phyloP scores from a whole-genome alignment of 2,888 invertebrate species.

The Drosophila kambysellisi region DNA sequence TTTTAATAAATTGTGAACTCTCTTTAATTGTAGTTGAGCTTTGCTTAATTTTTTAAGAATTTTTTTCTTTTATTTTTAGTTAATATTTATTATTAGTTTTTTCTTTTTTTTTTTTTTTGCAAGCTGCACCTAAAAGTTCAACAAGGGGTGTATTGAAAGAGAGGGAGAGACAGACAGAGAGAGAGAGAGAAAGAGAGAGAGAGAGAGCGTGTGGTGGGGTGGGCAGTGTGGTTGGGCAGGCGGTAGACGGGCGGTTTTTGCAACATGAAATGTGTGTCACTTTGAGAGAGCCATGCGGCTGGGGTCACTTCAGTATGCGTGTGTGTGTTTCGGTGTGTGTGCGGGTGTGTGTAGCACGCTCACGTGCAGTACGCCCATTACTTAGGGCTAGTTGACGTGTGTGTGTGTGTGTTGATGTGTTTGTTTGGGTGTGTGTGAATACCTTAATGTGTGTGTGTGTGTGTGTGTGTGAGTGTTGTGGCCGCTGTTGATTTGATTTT shows the following conservation, averaged over 20 bases:
- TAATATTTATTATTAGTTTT: constrained; percentile 27
- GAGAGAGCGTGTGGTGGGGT: constrained; percentile 4
- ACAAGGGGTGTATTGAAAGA: constrained; percentile 45
- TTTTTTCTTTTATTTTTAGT: constrained; percentile 20
- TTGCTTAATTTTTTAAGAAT: constrained; percentile 26
- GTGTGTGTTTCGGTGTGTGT: constrained; percentile 12
- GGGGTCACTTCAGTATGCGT: constrained; percentile 33
- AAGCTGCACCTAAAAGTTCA: constrained; percentile 66
- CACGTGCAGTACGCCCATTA: constrained; percentile 50
- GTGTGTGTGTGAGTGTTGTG: constrained; percentile 6
- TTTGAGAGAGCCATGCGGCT: constrained; percentile 34
- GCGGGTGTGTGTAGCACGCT: constrained; percentile 30
- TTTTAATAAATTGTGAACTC: constrained; percentile 25
- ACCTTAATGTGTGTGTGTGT: not conserved
- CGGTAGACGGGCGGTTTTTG: constrained; percentile 17
- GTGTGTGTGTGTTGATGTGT: constrained; percentile 26
- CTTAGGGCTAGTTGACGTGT: constrained; percentile 16
- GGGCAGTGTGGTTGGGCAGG: constrained; percentile 13
- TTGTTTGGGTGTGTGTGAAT: constrained; percentile 18
- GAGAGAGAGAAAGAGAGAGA: not conserved
- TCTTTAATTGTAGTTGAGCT: constrained; percentile 17
- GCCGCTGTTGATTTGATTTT: constrained; percentile 48
- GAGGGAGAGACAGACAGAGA: constrained; percentile 3
- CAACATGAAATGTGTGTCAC: constrained; percentile 55
- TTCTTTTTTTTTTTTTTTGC: constrained; percentile 54